Base-by-base conservation (phyloP, 1,140 invertebrate genomes). In the Diuraphis noxia region DNA sequence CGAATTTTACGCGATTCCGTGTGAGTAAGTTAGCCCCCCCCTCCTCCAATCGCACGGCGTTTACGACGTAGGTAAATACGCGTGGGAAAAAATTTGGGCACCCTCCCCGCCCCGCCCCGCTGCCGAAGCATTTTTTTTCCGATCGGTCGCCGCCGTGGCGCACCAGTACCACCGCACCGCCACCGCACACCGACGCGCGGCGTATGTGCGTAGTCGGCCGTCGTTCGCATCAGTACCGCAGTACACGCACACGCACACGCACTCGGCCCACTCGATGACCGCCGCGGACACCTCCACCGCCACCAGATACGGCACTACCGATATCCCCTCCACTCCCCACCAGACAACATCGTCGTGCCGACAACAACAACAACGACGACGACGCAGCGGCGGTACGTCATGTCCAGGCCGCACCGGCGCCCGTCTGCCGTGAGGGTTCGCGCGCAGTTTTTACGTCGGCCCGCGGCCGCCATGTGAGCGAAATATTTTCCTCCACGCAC, bases 391-490 rank as follows among this genome's bases (percentile, higher is more conserved):
- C n/a, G 84, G 84, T 49, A 36, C 84, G 84, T 46, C 84, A 49
- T 86, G 84, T 52, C 56, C 88, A 89, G 88, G 88, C 88, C 88
- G 88, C 38, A 40, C 19, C 88, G 88, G 88, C 88, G 88, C 88
- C 88, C 63, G 63, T 89, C 88, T 89, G 88, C 56, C 23, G 63
- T 79, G 41, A 89, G 63, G 88, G 88, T 89, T 89, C 88, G 88
- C 88, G 88, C 88, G 88, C 88, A 89, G 88, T 89, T 89, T 89
- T 72, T 46, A 89, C 72, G 72, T 89, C 88, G 88, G 88, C 88
- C 63, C 88, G 63, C 41, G 63, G 88, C 56, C 88, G 88, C 88
- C 88, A 90, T 90, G 88, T 90, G 88, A 90, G 88, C 88, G 72
- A 90, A 79, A 43, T 79, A 90, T 46, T 89, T 77, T 72, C 36